Base-by-base conservation (phyloP, 53 echinoderm and acorn worm species). In the Antedon mediterranea region DNA sequence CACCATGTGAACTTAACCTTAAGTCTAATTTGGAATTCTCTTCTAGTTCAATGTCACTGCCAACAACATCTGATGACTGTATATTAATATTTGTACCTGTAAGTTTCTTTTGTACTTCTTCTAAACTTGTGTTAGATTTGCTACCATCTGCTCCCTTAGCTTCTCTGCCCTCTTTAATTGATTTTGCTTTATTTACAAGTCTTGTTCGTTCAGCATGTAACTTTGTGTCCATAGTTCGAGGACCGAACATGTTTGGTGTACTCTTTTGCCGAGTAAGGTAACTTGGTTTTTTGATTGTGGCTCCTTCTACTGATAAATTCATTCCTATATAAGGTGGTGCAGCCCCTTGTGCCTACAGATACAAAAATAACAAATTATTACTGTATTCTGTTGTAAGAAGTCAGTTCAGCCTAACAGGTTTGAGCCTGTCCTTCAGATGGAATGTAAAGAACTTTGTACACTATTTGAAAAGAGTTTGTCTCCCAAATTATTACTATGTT, bases 281-380 rank as follows among this genome's bases (percentile, higher is more conserved):
- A 0, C 76, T 31, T 31, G 98, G 98, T 71, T 90, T 93, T 1
- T 90, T 88, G 8, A 98, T 30, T 13, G 84, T 71, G 13, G 76
- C 34, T 23, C 98, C 98, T 28, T 93, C 98, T 0, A 98, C 77
- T 23, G 77, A 32, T 29, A 98, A 71, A 70, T 88, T 86, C 32
- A 88, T 88, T 27, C 98, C 98, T 13, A 90, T 77, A 34, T 98
- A 98, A 0, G 90, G 90, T 9, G 98, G 98, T 8, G 88, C 90
- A 0, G 79, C 43, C 20, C 90, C 92, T 70, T 81, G 82, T 20
- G 82, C 87, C 97, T 97, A 78, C 28, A 31, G 15, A 43, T 29
- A 43, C 3, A 44, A 44, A 30, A 78, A 42, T 30, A 80, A 71
- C n/a, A 76, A 0, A 76, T 3, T 11, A 29, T 23, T 34, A 3